Base-by-base conservation (phyloP, 2,888 invertebrate genomes). In the Osmoderma eremita region DNA sequence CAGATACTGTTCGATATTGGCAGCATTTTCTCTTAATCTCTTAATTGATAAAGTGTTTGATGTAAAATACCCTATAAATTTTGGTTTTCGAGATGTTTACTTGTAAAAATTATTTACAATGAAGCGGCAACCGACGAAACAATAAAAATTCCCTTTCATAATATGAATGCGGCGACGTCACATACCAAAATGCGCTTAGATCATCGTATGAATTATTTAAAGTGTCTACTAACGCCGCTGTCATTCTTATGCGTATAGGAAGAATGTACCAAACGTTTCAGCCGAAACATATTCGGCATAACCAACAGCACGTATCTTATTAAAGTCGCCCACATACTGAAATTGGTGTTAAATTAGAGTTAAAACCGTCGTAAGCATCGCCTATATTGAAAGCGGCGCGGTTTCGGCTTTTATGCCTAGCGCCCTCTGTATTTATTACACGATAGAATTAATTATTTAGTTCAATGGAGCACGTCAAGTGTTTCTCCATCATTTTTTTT, bases 401-500 rank as follows among this genome's bases (percentile, higher is more conserved):
- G 17, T 50, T 50, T 50, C 50, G 36, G 51, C 51, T 53, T 50
- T 24, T 53, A 15, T 38, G 17, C 15, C 15, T n/a, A 13, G 51
- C 30, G 18, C 30, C 51, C 12, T 53, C 36, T 13, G 36, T 53
- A 36, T 53, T 36, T 53, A 53, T 53, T 53, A 53, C 42, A 17
- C 36, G 30, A 53, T 30, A 17, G 51, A 36, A 36, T 53, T 53
- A 53, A 53, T 53, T 53, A 53, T 53, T 53, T 53, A 53, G 51
- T 53, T 36, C 51, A 53, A 53, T 53, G 36, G 51, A 53, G 51
- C 51, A 53, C 51, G 51, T 53, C 51, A 53, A 53, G 51, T 53
- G 51, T 30, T 50, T 50, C n/a, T n/a, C 22, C 50, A 53, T 53
- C 30, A 30, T 10, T 36, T 17, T 53, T 53, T 53, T 51, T 53